Base-by-base conservation (phyloP, 2,888 invertebrate species). In the Leptinotarsa tumamoca region DNA sequence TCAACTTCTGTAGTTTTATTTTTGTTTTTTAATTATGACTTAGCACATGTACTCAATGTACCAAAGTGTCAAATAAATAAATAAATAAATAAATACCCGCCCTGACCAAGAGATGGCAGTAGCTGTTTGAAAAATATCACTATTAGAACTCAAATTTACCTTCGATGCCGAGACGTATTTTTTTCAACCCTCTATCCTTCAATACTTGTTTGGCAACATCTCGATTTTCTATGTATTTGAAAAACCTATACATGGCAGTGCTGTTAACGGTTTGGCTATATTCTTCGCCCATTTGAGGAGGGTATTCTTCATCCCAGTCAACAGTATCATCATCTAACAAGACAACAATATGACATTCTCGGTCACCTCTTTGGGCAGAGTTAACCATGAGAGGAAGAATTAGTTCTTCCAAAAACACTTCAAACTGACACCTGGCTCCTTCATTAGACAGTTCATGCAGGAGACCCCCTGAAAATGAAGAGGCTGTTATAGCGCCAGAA, bases 231-330 rank as follows among this genome's bases (percentile, higher is more conserved):
- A 99, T 98, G 89, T 99, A 99, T 88, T 99, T 99, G 91, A 99
- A 99, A 90, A 99, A 99, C 81, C 98, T 92, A 88, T 98, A 98
- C 92, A 99, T 94, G 61, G 96, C 95, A 4, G 98, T 98, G 85
- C 96, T 97, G 86, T 96, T 94, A 68, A 99, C 96, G 75, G 98
- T 98, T 90, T 98, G 98, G 67, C 97, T 96, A 89, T 99, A 98
- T 90, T 99, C 98, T 86, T 98, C 99, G 10, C 99, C 99, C 97
- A 99, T 99, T 90, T 98, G 98, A 0, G 99, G 99, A 0, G 99
- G 99, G 89, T 97, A 99, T 87, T 99, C 96, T 86, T 98, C 98
- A 87, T 99, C 99, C 99, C 99, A 99, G 86, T 99, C 99, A 50
- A 94, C 94, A 0, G 92, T 93, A 88, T 99, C 99, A 84, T 99